Percentiles rank a stretch among this genome's conserved stretches.
phyloP scores from a whole-genome alignment of 2,113 vertebrate genomes.

The Athene cunicularia region DNA sequence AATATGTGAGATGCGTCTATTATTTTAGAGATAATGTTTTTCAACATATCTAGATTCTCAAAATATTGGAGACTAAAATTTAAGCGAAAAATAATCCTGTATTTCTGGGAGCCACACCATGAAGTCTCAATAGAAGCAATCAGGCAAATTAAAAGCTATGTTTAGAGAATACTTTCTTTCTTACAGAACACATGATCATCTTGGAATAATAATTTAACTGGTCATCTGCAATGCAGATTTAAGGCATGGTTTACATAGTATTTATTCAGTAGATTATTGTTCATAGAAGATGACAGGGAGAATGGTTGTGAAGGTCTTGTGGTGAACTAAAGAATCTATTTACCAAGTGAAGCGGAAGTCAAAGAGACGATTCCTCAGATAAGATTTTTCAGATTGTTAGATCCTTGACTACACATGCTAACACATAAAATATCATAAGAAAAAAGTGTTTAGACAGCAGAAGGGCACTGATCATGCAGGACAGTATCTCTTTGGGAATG shows the following conservation, averaged over 20 bases:
- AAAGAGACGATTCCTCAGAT: neutral
- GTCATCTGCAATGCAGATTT: neutral
- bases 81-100: neutral
- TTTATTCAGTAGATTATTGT: neutral
- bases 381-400: neutral
- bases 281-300: neutral
- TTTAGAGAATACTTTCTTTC: neutral
- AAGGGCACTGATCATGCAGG: neutral
- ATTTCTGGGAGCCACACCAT: neutral
- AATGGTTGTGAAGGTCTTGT: neutral
- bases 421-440: neutral
- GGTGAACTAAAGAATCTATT: neutral
- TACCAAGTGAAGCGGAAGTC: neutral
- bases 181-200: neutral
- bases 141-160: neutral
- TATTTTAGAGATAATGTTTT: neutral
- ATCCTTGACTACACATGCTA: neutral
- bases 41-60: neutral
- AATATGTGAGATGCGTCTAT: neutral
- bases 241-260: neutral
- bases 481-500: neutral
- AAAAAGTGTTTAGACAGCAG: neutral
- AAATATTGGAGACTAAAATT: neutral
- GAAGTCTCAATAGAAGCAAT: neutral
- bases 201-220: neutral